Conservation (phyloP, 2,888 invertebrate species). For the Campoplex capitator region DNA sequence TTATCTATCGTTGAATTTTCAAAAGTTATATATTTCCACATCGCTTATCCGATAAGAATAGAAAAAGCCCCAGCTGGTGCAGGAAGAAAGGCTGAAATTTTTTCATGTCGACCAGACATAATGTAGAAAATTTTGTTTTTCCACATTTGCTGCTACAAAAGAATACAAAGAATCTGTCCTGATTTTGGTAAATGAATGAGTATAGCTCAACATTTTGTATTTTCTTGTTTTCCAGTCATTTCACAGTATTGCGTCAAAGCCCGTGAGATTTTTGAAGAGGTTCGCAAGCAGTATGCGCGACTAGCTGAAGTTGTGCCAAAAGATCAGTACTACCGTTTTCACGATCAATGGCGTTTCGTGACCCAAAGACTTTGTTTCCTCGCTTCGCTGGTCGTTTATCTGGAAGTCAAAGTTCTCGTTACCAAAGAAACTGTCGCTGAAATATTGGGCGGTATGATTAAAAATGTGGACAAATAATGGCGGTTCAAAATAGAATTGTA, state of each 20-base stretch:
- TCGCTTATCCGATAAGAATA: too few species aligned
- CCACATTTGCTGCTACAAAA: too few species aligned
- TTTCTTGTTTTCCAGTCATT: constrained; percentile 84
- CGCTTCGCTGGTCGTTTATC: constrained; percentile 91
- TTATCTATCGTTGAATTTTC: too few species aligned
- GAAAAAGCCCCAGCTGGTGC: too few species aligned
- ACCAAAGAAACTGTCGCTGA: constrained; percentile 91
- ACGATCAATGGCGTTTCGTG: constrained; percentile 94
- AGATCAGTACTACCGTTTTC: constrained; percentile 94
- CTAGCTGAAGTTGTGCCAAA: constrained; percentile 89
- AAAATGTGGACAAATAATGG: not conserved
- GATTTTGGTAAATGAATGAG: not conserved
- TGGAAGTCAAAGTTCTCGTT: constrained; percentile 92
- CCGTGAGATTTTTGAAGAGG: constrained; percentile 88
- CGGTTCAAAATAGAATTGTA: not conserved
- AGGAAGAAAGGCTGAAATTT: too few species aligned
- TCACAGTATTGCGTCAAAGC: constrained; percentile 88
- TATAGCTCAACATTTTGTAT: constrained; percentile 20
- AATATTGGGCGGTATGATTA: constrained; percentile 90
- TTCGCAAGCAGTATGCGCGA: constrained; percentile 88
- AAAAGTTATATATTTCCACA: not conserved
- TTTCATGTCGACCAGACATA: too few species aligned
- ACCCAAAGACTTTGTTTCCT: constrained; percentile 93
- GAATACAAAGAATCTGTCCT: not conserved
- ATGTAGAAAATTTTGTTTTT: too few species aligned